Base-by-base conservation (phyloP, 1,140 invertebrate species). In the Polypedilum pembai region DNA sequence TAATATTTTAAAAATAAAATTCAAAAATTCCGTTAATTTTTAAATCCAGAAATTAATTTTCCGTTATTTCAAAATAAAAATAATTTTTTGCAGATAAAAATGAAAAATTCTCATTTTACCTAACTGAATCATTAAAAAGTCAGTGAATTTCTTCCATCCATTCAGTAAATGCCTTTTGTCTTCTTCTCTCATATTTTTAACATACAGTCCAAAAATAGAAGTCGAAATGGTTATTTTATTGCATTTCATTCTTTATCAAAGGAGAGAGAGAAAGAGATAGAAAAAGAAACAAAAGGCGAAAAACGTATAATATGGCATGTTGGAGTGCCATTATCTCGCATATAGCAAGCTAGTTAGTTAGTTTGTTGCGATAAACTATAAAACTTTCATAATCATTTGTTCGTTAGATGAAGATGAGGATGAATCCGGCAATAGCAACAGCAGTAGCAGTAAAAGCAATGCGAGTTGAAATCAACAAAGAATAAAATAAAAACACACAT, bases 371-470 rank as follows among this genome's bases (percentile, higher is more conserved):
- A 69, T 18, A 69, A 20, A 20, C 17, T 21, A 69, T 69, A 69
- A 69, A 69, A 69, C 17, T 69, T 69, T 69, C 65, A 69, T 69
- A 69, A 69, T 69, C 65, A 69, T 69, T 69, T 56, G 45, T 56
- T 56, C 45, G 65, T 21, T 69, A 69, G 65, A 8, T 69, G 65
- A n/a, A 69, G 20, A 20, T 21, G 65, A 69, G 65, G 20, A 21
- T 69, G 17, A 69, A 18, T 18, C 20, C 45, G 8, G 7, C 45
- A 56, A 56, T 15, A 12, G 1, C 1, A 56, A 1, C 1, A 33
- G 24, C 24, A 33, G 24, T 33, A 33, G 24, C 45, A 15, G 41
- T 15, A 45, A 15, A 45, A 45, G 45, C 45, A 56, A 56, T 56
- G 8, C 24, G 24, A 33, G 45, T 56, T 45, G 15, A 45, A 45